These are phyloP conservation scores for Esperia sulphurella DNA, from an alignment of 2,888 invertebrate species.

Conservation along the genomic window DNA sequence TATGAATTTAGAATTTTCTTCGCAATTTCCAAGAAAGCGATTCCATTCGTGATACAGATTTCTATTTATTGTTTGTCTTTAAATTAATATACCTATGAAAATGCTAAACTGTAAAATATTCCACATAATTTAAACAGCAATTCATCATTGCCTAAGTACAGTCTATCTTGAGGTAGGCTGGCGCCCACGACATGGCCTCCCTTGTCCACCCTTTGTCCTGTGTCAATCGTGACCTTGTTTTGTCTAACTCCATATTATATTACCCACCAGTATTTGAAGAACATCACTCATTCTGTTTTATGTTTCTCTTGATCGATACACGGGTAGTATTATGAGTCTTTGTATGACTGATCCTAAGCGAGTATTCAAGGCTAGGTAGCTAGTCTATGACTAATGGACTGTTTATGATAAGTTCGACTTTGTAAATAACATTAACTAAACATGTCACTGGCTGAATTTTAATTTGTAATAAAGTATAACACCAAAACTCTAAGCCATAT, in stretches of 20 bases:
- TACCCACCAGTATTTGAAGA: not conserved
- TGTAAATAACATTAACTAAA: no score
- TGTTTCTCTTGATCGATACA: not conserved
- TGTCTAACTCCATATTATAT: not conserved
- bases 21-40: no score
- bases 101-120: not conserved
- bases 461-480: no score
- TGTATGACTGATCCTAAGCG: no score
- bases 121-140: not conserved
- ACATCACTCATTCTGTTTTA: not conserved
- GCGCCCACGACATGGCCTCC: not conserved
- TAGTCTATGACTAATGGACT: no score
- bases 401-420: no score
- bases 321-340: no score
- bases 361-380: no score
- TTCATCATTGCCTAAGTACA: not conserved
- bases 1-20: no score
- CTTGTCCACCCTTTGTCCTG: not conserved
- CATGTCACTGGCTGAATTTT: no score
- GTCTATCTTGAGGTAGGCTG: not conserved
- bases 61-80: not conserved
- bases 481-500: no score
- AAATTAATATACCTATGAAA: not conserved
- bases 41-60: no score
- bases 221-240: not conserved